Evolutionary conservation across 2,888 invertebrate genomes (phyloP), one percentile per base, ranked within the genome.

Genomic region (Smittia sp.): DNA sequence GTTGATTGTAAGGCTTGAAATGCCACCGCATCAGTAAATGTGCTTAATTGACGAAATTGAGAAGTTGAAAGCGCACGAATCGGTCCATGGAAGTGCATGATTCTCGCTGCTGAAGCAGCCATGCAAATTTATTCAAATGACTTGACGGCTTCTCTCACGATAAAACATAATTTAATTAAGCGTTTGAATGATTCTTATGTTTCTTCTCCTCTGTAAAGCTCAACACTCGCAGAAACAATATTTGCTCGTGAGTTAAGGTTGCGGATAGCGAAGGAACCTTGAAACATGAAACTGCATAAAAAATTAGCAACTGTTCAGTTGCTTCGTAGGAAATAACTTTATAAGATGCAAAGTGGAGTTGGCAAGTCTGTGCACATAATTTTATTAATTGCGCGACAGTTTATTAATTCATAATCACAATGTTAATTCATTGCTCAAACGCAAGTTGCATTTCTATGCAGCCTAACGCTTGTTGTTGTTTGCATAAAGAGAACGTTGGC

Each of bases 321-420:
- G 52, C 52, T 9, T 46, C 52, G n/a, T 46, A 15, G n/a, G 3
- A 46, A 46, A 4, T 15, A 13, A 46, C 18, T 46, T 63, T 27
- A 63, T 63, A 6, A 63, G 41, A 13, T 67, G 18, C 18, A 39
- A 20, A 67, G 18, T 46, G 66, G 18, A 25, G 25, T 25, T 25
- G 11, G 32, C 22, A 68, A 24, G 68, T 46, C 20, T 24, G 46
- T 69, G 63, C 25, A 69, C 52, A 68, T 52, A 54, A 25, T 54
- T 54, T 69, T 54, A 69, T 69, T 69, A 69, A 69, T 69, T 54
- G 25, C 69, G 41, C 54, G 69, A 69, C 69, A 52, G 69, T 22
- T 69, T 69, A 69, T 69, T 69, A 69, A 68, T 68, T 68, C 58
- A 58, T 58, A 58, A 58, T 20, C 7, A 58, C 11, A 22, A 58